Evolutionary conservation across 2,113 vertebrate genomes (phyloP), one percentile per base, ranked within the genome.

Genomic region (Tachuris rubrigastra): DNA sequence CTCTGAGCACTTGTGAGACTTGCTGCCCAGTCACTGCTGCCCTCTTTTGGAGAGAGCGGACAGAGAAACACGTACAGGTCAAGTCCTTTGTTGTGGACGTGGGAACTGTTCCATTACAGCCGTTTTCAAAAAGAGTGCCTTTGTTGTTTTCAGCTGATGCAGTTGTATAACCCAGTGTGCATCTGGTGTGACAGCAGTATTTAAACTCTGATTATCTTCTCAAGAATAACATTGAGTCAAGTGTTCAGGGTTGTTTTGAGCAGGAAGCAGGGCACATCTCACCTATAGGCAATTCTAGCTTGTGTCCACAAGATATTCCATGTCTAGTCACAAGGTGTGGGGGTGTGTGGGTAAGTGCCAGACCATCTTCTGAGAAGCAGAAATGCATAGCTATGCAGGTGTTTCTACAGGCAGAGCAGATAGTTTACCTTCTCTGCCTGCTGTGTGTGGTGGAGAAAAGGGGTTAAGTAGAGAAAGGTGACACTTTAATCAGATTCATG

Each of bases 41-140:
- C 93, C 92, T 95, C 95, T 97, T 46, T 86, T 63, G 96, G 94
- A 37, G 69, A 78, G 52, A 95, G 19, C 8, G 8, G 50, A 19
- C 62, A 55, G 10, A 65, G 50, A 66, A 89, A 55, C 81, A 49
- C 14, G 31, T 25, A 14, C 35, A 4, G 28, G 14, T 39, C 72
- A 52, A 67, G 27, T 8, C 18, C 37, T 87, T 74, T 76, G 66
- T 52, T 76, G 46, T 41, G 44, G 63, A 19, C 1, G 1, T 21
- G n/a, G 60, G 75, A 89, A 85, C 46, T 22, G 15, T 33, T 63
- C 41, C 2, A 1, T 69, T 33, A 30, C 39, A 46, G 25, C 49
- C 14, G 5, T 73, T 60, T 41, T n/a, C 23, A 56, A 31, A 67
- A 67, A 6, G 2, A 56, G 6, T 6, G 16, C 10, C 49, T 55